Base-by-base conservation (phyloP, 2,888 invertebrate species). In the Ichneumoninae sp. region DNA sequence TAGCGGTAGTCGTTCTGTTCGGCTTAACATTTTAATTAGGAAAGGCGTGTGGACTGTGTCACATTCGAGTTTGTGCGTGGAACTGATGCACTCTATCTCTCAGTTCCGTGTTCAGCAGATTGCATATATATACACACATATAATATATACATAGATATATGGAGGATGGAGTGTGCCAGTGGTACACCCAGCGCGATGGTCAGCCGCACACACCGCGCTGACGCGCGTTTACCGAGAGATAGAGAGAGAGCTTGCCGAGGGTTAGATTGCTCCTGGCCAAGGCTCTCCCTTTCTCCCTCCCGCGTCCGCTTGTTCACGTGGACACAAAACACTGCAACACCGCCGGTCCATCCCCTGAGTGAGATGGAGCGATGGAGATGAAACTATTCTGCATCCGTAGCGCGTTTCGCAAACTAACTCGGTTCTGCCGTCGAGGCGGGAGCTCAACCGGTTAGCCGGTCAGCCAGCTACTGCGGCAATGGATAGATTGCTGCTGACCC, bases 21-120 rank as follows among this genome's bases (percentile, higher is more conserved):
- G 89, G 89, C 88, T 90, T 89, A 90, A 92, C 91, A 89, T 92
- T 92, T 92, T 92, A 91, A 92, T 92, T 91, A 91, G 91, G 88
- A 91, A 86, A 87, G 82, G 86, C 66, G 78, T 76, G 82, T 66
- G 82, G 69, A 80, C 40, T 72, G 82, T 77, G 74, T 82, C 82
- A 74, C 77, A 71, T 75, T 70, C 70, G 47, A 75, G 69, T 75
- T 71, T 72, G 52, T 62, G 74, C 60, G 65, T 78, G 62, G 69
- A 75, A 65, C 78, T 81, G 72, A 16, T 65, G 40, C 44, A 33
- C 50, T 36, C 62, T 75, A 50, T 75, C 47, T 62, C 62, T 65
- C 47, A 7, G 33, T 36, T 62, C 33, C 47, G 54, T 80, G 52
- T 54, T 50, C n/a, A 36, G 60, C 52, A 13, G 66, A 57, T 60